Evolutionary conservation across 2,888 invertebrate genomes (phyloP).

Genomic region (Synanthedon vespiformis): DNA sequence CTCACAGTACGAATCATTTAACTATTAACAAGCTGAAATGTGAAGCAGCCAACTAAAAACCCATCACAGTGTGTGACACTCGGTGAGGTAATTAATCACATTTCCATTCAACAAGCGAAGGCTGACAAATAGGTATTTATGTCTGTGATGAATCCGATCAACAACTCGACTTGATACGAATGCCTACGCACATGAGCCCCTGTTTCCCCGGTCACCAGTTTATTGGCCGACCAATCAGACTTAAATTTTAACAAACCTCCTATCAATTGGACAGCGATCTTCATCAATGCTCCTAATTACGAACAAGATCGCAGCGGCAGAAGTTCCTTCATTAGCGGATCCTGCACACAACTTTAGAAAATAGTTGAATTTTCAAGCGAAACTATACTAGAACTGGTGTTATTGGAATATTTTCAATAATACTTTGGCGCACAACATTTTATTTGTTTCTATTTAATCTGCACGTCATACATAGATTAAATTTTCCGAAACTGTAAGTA

Average conservation of each 20-base stretch:
- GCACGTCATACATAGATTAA: too few relatives aligned
- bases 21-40: slow-evolving; percentile 4
- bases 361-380: too few relatives aligned
- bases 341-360: too few relatives aligned
- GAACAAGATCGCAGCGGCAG: not conserved
- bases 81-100: slow-evolving; percentile 42
- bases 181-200: slow-evolving; percentile 21
- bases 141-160: slow-evolving; percentile 39
- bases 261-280: not conserved
- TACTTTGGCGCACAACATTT: too few relatives aligned
- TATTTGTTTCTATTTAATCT: too few relatives aligned
- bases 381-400: too few relatives aligned
- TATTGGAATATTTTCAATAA: too few relatives aligned
- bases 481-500: too few relatives aligned
- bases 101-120: slow-evolving; percentile 39
- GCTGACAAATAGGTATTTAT: slow-evolving; percentile 60
- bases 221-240: slow-evolving; percentile 29
- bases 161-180: slow-evolving; percentile 24
- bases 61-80: not conserved
- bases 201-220: slow-evolving; percentile 33
- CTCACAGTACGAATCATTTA: slow-evolving; percentile 4
- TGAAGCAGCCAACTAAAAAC: slow-evolving; percentile 11
- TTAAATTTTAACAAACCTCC: not conserved
- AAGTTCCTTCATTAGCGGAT: too few relatives aligned
- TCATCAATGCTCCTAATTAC: not conserved